Conservation (phyloP, 2,888 invertebrate genomes). For the Serrognathus titanus region DNA sequence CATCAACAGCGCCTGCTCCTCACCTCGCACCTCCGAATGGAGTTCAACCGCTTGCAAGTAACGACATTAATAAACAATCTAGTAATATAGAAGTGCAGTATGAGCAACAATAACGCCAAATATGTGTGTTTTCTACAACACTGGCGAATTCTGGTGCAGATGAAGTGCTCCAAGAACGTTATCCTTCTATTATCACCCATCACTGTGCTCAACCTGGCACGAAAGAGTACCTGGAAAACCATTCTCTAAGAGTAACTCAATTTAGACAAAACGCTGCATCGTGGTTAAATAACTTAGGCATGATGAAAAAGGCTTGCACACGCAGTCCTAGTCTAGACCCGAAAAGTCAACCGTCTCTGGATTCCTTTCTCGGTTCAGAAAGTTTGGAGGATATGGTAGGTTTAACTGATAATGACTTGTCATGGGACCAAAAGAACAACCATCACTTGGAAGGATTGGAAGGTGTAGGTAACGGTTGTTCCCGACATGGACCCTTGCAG, state of each 20-base stretch:
- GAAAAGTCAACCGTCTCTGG: conserved; percentile 40
- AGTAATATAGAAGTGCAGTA: conserved; percentile 82
- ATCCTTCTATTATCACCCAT: conserved; percentile 88
- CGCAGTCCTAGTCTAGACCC: conserved; percentile 55
- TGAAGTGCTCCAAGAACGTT: conserved; percentile 83
- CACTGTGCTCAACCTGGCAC: conserved; percentile 95
- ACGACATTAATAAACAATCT: conserved; percentile 74
- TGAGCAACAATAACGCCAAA: conserved; percentile 96
- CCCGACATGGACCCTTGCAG: conserved; percentile 51
- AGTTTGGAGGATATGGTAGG: conserved; percentile 49
- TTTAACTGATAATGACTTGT: conserved; percentile 47
- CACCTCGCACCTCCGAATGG: conserved; percentile 55
- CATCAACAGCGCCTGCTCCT: conserved; percentile 36
- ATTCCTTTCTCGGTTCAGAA: conserved; percentile 46
- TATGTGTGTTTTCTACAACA: conserved; percentile 94
- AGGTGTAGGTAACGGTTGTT: conserved; percentile 46
- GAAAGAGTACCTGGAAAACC: conserved; percentile 92
- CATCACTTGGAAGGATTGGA: conserved; percentile 46
- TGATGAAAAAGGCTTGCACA: conserved; percentile 66
- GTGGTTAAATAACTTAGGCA: conserved; percentile 74
- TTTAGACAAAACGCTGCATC: conserved; percentile 80
- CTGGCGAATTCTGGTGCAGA: conserved; percentile 95
- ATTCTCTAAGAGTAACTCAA: conserved; percentile 85
- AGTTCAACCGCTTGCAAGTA: conserved; percentile 71
- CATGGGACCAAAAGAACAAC: conserved; percentile 52